These are phyloP conservation scores for Drosophila merina DNA, from an alignment of 2,888 invertebrate species.

Conservation along the genomic window DNA sequence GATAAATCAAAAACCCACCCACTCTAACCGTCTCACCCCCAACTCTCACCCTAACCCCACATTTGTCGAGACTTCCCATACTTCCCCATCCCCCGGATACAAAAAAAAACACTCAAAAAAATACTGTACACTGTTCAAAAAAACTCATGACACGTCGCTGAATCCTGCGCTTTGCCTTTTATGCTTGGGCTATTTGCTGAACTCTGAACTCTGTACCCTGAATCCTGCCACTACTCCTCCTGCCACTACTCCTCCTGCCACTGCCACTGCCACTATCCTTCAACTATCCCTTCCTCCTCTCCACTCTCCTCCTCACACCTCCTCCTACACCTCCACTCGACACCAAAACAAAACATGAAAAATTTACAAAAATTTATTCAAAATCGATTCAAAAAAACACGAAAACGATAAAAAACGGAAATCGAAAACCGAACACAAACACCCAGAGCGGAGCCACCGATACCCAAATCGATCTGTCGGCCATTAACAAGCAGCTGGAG, in stretches of 20 bases:
- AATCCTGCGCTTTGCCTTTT: conserved; percentile 45
- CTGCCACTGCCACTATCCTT: not conserved
- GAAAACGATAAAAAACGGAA: conserved; percentile 16
- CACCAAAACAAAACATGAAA: conserved; percentile 18
- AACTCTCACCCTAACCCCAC: conserved; percentile 27
- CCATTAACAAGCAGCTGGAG: conserved; percentile 83
- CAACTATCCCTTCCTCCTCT: not conserved
- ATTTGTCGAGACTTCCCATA: conserved; percentile 15
- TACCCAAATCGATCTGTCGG: conserved; percentile 83
- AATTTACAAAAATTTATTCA: conserved; percentile 37
- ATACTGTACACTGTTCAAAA: conserved; percentile 10
- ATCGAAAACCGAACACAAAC: not conserved
- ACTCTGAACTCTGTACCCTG: conserved; percentile 1
- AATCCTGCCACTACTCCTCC: conserved; percentile 6
- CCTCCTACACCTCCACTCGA: not conserved
- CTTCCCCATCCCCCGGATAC: conserved; percentile 2
- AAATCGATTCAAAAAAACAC: conserved; percentile 21
- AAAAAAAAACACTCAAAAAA: conserved; percentile 8
- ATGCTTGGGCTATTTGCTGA: conserved; percentile 16
- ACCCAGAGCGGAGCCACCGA: conserved; percentile 81
- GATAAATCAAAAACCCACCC: not conserved
- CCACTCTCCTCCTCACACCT: not conserved
- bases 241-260: conserved; percentile 2
- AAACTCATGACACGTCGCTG: conserved; percentile 39
- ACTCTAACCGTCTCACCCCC: conserved; percentile 30